Evolutionary conservation across 2,888 invertebrate genomes (phyloP), one percentile per base, ranked within the genome.

Genomic region (Athalia circularis): DNA sequence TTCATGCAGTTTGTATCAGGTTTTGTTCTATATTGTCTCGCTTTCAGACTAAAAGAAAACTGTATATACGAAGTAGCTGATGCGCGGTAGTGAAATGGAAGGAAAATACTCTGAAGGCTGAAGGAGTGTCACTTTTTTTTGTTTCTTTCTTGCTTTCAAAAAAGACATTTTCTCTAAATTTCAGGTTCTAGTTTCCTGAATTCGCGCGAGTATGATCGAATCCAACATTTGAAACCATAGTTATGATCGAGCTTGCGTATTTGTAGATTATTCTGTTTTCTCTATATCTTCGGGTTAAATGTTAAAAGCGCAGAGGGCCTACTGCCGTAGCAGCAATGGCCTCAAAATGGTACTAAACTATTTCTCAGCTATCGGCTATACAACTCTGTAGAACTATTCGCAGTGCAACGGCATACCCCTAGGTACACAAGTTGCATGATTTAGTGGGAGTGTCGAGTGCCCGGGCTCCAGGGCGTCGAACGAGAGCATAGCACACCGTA

Each of bases 341-440:
- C 45, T 59, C 15, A 29, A 62, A 62, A 75, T 43, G 74, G 74
- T 62, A 75, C 62, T 62, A 75, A 75, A 75, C 74, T 75, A 75
- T 62, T 75, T 75, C 74, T 62, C 29, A 50, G 62, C 74, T 62
- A 75, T 75, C 61, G 74, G 62, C 61, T 62, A 61, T 29, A 29
- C 50, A 75, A 82, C 79, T 78, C 79, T 77, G 68, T 72, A 81
- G 79, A 85, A 86, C 86, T 87, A 86, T 86, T 85, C 84, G 80
- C 78, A 57, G 57, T 80, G 83, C 82, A 80, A 82, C 81, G 81
- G 68, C 76, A 78, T 70, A 65, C 52, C 68, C 62, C 77, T 84
- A 81, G 83, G 83, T 80, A 80, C 77, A 82, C 80, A 82, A 84
- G 84, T 84, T 86, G 79, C 79, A 79, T 77, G 84, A 81, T 84